Base-by-base conservation (phyloP, 1,140 invertebrate species). In the Lepidotrigona ventralis region DNA sequence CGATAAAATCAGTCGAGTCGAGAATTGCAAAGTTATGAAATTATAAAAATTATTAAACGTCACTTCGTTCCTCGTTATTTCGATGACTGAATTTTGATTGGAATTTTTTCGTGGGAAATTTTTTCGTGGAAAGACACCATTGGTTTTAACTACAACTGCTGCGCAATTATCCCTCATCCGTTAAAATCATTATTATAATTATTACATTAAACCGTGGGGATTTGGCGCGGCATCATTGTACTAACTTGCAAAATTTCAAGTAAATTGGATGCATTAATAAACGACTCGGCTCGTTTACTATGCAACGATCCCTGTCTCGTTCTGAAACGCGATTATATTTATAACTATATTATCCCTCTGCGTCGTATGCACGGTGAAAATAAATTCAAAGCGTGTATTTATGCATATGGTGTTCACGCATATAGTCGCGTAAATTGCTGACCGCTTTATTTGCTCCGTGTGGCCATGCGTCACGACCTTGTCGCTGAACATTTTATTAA, bases 331-430 rank as follows among this genome's bases (percentile, higher is more conserved):
- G 19, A 53, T 73, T 72, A 69, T 14, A 69, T 79, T 69, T 54
- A 64, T 63, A 71, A 79, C 58, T 63, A 53, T 21, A 33, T 53
- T 29, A 64, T 23, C 12, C 12, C 26, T 58, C 58, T 46, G 17
- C 68, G 66, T 51, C 23, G 29, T 70, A 14, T 58, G 53, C 53
- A 60, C 5, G 53, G 19, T 8, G 69, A 54, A 64, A 64, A 72
- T 73, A 54, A 80, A 80, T 73, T 70, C 53, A 26, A 33, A 19
- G 51, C 15, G 46, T 72, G 56, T 58, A 79, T 70, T 79, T 58
- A 70, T 70, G 39, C 33, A n/a, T 17, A 14, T 46, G 39, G 39
- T 8, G 39, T 46, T 21, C 17, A 5, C 66, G 63, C 26, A 53
- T 46, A n/a, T 23, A 46, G 26, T 26, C 19, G 46, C 23, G 46